Conservation (phyloP, 2,113 vertebrate species). For the Baryphthengus martii region DNA sequence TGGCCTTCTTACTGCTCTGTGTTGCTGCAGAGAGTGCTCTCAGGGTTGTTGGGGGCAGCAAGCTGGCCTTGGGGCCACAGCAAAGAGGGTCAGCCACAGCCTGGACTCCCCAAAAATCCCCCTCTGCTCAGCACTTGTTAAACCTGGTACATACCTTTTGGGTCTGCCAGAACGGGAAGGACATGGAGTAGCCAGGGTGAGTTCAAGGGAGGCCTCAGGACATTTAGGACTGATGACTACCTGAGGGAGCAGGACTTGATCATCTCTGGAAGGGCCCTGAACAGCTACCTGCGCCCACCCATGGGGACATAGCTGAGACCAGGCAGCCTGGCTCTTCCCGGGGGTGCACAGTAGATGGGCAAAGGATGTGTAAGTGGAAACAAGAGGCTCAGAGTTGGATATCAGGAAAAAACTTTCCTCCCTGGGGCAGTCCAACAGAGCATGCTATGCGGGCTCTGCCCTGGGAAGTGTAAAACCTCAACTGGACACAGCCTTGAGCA, state of each 20-base stretch:
- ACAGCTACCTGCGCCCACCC: not conserved
- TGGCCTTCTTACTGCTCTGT: not conserved
- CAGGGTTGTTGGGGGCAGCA: not conserved
- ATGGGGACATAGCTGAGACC: not conserved
- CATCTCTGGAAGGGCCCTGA: fast-evolving
- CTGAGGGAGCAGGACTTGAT: not conserved
- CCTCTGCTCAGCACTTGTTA: fast-evolving
- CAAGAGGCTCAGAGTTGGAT: not conserved
- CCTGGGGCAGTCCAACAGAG: not conserved
- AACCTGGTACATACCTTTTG: not conserved
- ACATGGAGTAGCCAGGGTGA: too few relatives aligned
- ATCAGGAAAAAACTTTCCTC: not conserved
- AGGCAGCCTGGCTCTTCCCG: not conserved
- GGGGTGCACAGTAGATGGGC: fast-evolving
- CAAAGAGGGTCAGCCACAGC: not conserved
- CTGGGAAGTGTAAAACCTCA: not conserved
- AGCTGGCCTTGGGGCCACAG: not conserved
- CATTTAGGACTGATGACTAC: not conserved
- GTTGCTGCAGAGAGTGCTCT: not conserved
- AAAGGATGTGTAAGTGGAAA: not conserved
- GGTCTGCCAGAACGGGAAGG: not conserved
- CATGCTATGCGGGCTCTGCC: not conserved
- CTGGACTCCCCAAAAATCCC: not conserved
- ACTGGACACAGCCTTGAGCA: not conserved
- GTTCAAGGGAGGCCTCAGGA: not conserved